Evolutionary conservation across 2,888 invertebrate genomes (phyloP).

Genomic region (Amitus sp.): DNA sequence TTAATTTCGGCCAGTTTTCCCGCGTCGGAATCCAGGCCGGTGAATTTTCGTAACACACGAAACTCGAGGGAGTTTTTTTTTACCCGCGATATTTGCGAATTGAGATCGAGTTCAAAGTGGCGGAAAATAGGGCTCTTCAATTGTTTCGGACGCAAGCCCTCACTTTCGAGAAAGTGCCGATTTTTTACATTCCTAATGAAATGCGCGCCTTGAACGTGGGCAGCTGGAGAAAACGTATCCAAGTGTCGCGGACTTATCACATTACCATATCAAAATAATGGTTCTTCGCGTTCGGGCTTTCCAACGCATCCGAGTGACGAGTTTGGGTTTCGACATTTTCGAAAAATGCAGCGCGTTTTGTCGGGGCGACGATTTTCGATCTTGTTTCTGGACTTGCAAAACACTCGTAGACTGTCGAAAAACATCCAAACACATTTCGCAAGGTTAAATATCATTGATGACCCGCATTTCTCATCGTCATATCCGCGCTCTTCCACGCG

Average conservation of each 20-base stretch:
- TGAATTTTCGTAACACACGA: not conserved
- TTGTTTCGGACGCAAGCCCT: slow-evolving; percentile 21
- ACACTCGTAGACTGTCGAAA: no score
- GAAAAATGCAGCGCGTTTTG: no score
- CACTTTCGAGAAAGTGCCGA: slow-evolving; percentile 27
- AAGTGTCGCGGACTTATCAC: slow-evolving; percentile 9
- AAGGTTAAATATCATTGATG: no score
- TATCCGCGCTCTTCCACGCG: no score
- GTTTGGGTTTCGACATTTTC: not conserved
- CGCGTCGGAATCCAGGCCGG: not conserved
- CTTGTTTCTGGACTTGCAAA: no score
- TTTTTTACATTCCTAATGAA: slow-evolving; percentile 27
- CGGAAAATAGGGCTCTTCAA: slow-evolving; percentile 17
- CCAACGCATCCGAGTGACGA: slow-evolving; percentile 3
- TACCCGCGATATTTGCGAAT: not conserved
- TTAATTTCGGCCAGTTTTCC: no score
- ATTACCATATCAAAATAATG: slow-evolving; percentile 2
- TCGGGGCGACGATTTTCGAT: no score
- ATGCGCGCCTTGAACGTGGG: slow-evolving; percentile 26
- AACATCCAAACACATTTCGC: no score
- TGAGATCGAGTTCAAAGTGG: not conserved
- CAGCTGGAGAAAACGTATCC: slow-evolving; percentile 32
- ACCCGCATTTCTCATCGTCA: no score
- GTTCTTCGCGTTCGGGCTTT: not conserved
- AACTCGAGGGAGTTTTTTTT: not conserved